Percentiles rank a stretch among this genome's conserved stretches.
Evolutionary conservation across 1,140 invertebrate genomes (phyloP).

Genomic region (Polypedilum pembai): DNA sequence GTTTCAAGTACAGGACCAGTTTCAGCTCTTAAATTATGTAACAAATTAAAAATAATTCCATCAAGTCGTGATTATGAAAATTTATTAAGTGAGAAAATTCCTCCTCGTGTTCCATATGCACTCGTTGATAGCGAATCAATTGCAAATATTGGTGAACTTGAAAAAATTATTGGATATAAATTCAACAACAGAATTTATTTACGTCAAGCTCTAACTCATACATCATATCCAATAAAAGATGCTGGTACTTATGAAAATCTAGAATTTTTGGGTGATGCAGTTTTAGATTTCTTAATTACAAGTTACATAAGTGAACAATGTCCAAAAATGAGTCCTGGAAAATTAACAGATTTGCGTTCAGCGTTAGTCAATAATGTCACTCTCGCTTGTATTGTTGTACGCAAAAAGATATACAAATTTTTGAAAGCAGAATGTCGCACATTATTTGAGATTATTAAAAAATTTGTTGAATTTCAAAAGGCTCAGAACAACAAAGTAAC

Average conservation of each 20-base stretch:
- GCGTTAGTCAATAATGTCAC: conserved; percentile 94
- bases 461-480: conserved; percentile 74
- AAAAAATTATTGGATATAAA: conserved; percentile 56
- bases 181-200: conserved; percentile 57
- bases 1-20: conserved; percentile 51
- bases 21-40: conserved; percentile 54
- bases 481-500: conserved; percentile 58
- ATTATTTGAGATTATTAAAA: conserved; percentile 61
- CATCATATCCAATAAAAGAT: conserved; percentile 71
- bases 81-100: background rate
- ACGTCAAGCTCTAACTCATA: conserved; percentile 84
- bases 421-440: conserved; percentile 56
- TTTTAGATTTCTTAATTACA: conserved; percentile 90
- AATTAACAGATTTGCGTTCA: conserved; percentile 84
- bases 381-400: conserved; percentile 82
- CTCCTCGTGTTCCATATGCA: conserved; percentile 34
- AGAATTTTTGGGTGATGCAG: conserved; percentile 93
- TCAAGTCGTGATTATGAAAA: conserved; percentile 29
- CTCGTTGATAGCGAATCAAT: background rate
- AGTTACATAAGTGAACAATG: conserved; percentile 74
- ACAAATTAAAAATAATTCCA: conserved; percentile 64
- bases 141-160: conserved; percentile 43
- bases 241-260: conserved; percentile 90
- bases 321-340: conserved; percentile 62
- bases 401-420: conserved; percentile 69